phyloP scores from a whole-genome alignment of 1,140 invertebrate species.

The Samia ricini region DNA sequence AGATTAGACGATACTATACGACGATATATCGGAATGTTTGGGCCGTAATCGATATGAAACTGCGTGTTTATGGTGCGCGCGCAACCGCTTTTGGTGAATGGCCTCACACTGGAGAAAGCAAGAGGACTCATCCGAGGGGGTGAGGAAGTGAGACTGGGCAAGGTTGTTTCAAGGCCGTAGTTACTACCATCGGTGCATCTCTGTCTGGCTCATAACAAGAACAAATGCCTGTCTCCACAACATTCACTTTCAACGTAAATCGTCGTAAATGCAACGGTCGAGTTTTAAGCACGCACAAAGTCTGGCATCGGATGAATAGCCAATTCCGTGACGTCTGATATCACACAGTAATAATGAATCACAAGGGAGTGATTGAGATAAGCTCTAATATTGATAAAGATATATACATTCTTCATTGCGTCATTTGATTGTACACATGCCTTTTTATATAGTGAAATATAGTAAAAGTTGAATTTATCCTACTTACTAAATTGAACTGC shows the following conservation, averaged over 20 bases:
- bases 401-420: background rate
- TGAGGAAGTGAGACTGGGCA: slow-evolving; percentile 32
- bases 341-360: slow-evolving; percentile 1
- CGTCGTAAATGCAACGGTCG: slow-evolving; percentile 47
- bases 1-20: background rate
- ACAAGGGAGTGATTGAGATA: background rate
- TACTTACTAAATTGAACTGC: no score
- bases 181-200: slow-evolving; percentile 53
- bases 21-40: slow-evolving; percentile 44
- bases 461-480: no score
- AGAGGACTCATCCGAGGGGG: slow-evolving; percentile 40
- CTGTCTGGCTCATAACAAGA: slow-evolving; percentile 28
- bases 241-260: slow-evolving; percentile 54
- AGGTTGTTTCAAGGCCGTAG: slow-evolving; percentile 62
- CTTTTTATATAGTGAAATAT: no score
- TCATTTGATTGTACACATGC: background rate
- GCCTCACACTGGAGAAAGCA: slow-evolving; percentile 36
- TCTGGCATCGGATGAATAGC: slow-evolving; percentile 22
- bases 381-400: background rate
- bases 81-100: slow-evolving; percentile 62
- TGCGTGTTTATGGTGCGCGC: slow-evolving; percentile 57
- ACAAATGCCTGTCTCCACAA: slow-evolving; percentile 31
- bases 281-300: slow-evolving; percentile 33
- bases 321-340: background rate
- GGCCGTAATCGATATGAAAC: slow-evolving; percentile 60